These are phyloP conservation scores for Anseranas semipalmata DNA, from an alignment of 2,113 vertebrate species.

Conservation along the genomic window DNA sequence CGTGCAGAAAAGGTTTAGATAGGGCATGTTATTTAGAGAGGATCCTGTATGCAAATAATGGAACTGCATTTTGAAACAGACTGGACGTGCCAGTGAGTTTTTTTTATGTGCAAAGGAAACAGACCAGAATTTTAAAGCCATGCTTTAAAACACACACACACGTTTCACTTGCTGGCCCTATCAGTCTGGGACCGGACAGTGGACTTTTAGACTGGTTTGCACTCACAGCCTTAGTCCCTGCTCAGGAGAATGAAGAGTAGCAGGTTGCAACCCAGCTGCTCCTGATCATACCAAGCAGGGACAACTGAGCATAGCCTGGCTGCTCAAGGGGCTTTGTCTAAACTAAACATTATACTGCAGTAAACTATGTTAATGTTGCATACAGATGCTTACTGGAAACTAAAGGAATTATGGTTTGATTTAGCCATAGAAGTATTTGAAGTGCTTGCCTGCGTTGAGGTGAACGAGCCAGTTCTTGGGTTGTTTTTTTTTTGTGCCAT, in stretches of 20 bases:
- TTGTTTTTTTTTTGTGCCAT: not conserved
- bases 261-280: not conserved
- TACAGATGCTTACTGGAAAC: not conserved
- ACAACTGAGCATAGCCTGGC: not conserved
- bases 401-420: not conserved
- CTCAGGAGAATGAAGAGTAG: not conserved
- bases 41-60: not conserved
- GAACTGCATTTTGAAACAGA: not conserved
- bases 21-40: not conserved
- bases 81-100: too few species aligned
- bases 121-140: not conserved
- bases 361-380: not conserved
- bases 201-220: not conserved
- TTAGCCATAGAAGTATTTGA: not conserved
- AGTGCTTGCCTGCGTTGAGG: not conserved
- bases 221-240: not conserved
- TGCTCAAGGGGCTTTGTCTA: not conserved
- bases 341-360: not conserved
- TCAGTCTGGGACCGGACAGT: accelerated
- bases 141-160: not conserved
- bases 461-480: not conserved
- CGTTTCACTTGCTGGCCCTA: not conserved
- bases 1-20: not conserved
- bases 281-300: too few species aligned
- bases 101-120: not conserved